A percentile compares a stretch with the other conserved stretches of the same genome.
These are phyloP conservation scores for Oreocharis arfaki DNA, from an alignment of 2,113 vertebrate species.

Conservation along the genomic window DNA sequence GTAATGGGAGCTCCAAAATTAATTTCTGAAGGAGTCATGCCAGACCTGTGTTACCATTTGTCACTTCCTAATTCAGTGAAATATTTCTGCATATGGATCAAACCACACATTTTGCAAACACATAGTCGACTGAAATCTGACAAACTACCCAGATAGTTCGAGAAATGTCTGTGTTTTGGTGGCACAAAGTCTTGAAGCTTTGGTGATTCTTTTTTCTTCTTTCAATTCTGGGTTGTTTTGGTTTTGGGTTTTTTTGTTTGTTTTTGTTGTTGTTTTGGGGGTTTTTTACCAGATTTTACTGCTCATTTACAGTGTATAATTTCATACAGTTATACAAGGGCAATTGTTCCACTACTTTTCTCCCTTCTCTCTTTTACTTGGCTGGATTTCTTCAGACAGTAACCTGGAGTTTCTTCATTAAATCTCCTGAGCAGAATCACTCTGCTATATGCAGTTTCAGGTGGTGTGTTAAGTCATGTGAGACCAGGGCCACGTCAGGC, in stretches of 20 bases:
- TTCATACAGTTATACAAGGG: background rate
- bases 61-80: background rate
- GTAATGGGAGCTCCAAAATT: background rate
- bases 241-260: fast-evolving
- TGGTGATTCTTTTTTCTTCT: background rate
- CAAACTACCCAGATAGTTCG: background rate
- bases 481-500: background rate
- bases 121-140: background rate
- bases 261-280: background rate
- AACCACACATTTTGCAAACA: background rate
- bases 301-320: background rate
- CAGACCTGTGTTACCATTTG: background rate
- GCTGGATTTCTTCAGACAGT: background rate
- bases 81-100: background rate
- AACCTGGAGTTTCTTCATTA: background rate
- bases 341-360: background rate
- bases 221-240: background rate
- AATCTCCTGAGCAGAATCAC: background rate
- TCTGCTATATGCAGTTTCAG: background rate
- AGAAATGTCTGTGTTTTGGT: background rate
- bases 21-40: background rate
- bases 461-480: background rate
- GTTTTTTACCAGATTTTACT: background rate
- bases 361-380: background rate
- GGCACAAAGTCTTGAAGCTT: background rate